Evolutionary conservation across 2,888 invertebrate genomes (phyloP), one percentile per base, ranked within the genome.

Genomic region (Melanotus villosus): DNA sequence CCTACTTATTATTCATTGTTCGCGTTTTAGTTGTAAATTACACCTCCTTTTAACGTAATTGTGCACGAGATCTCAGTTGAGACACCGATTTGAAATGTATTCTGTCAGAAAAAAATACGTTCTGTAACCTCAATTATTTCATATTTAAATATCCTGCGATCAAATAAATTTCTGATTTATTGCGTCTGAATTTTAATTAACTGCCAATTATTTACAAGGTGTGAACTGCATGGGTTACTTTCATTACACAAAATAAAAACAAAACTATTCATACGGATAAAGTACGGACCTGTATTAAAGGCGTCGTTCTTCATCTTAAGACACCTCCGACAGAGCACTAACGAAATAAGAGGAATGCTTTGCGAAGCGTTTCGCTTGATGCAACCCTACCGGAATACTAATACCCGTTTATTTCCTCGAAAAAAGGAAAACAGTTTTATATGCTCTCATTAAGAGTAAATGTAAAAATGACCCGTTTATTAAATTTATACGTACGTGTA

Each of bases 1-100:
- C 60, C 60, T 67, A 67, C 60, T 60, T 60, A 67, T 67, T 60
- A 60, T 62, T 67, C 60, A 62, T 62, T 60, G 67, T 60, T 67
- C 56, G 32, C 65, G 34, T 67, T 67, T 67, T 45, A 47, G 54
- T 32, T 45, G 56, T 60, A 67, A 67, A 60, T 54, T 62, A 60
- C 14, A 57, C 36, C 21, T 47, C 65, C 36, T 36, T 50, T 65
- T 16, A 32, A 30, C n/a, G 43, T 59, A 57, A 58, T 65, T 58
- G 50, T 32, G 14, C 38, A 16, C 30, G 18, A 26, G 14, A 41
- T 38, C 19, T 23, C 10, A 43, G 19, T 18, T 10, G 26, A 34
- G 30, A 63, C n/a, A 63, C 23, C 38, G 38, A 38, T 41, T 36
- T 52, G 43, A 5, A 1, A 10, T 9, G 45, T 41, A 38, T 38